These are phyloP conservation scores for Tympanoctomys barrerae DNA, from an alignment of 2,797 vertebrate species.

Conservation along the genomic window DNA sequence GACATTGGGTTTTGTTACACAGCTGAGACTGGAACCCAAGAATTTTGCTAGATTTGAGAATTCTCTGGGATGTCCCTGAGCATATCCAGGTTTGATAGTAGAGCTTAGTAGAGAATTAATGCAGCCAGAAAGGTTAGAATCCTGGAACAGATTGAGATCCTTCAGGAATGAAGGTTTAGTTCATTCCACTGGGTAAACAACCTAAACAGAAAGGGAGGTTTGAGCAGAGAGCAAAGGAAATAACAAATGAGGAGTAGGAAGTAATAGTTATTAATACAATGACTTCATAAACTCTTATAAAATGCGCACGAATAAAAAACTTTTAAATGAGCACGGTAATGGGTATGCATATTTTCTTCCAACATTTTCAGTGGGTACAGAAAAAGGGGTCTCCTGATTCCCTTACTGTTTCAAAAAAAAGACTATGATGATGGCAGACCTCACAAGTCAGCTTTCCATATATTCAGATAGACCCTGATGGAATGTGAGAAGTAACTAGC, in stretches of 20 bases:
- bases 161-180: neutral
- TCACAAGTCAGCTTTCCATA: slow-evolving; percentile 19
- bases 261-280: slow-evolving; percentile 2
- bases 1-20: neutral
- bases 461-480: neutral
- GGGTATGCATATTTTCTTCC: neutral
- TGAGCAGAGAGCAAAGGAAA: neutral
- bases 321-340: neutral
- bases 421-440: neutral
- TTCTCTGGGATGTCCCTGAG: neutral
- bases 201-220: neutral
- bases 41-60: neutral
- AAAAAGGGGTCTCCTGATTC: neutral
- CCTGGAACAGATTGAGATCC: neutral
- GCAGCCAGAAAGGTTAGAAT: neutral
- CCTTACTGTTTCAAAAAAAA: neutral
- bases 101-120: neutral
- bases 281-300: neutral
- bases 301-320: neutral
- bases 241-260: neutral
- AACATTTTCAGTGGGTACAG: neutral
- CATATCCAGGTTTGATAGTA: neutral
- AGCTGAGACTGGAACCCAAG: neutral
- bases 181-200: neutral
- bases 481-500: neutral